Base-by-base conservation (phyloP, 92 coral and sea anemone genomes). In the Porites divaricata region DNA sequence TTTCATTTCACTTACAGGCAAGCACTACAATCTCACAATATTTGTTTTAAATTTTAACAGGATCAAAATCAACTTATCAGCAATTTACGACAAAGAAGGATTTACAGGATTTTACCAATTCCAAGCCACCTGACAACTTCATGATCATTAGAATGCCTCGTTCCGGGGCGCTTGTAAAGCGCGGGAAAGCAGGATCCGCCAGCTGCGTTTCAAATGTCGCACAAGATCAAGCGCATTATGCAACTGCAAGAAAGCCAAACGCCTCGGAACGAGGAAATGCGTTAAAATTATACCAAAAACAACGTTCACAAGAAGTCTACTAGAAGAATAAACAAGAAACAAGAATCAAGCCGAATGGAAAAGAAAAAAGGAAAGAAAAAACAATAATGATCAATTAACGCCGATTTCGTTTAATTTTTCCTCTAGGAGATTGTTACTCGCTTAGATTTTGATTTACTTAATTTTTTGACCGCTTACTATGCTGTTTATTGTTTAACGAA, bases 21-120 rank as follows among this genome's bases (percentile, higher is more conserved):
- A 35, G 45, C 45, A 35, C 45, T 3, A 35, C 45, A 35, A 35
- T 35, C 45, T 35, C 6, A 35, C 3, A 3, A 35, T 4, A 3
- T 35, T 35, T 35, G 45, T 35, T 35, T 35, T 35, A 35, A 35
- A 35, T 35, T 35, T 24, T 20, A 21, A 66, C 70, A 66, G 70
- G 70, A 21, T 21, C 70, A 21, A 26, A 21, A 6, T 41, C 70
- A 26, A 66, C 70, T 26, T 21, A 66, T 66, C 70, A 66, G 25
- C 70, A 12, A 21, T 66, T n/a, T 21, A 66, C 24, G 70, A 66
- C 70, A 66, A 66, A 66, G 70, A 66, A 21, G 70, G 70, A 35
- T 35, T 35, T 35, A 3, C 3, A 35, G 4, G 45, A 35, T 21
- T 66, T 11, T 21, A 6, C 28, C 70, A 66, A 21, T 14, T 8